phyloP scores from a whole-genome alignment of 2,797 vertebrate genomes.

The Okamejei kenojei region DNA sequence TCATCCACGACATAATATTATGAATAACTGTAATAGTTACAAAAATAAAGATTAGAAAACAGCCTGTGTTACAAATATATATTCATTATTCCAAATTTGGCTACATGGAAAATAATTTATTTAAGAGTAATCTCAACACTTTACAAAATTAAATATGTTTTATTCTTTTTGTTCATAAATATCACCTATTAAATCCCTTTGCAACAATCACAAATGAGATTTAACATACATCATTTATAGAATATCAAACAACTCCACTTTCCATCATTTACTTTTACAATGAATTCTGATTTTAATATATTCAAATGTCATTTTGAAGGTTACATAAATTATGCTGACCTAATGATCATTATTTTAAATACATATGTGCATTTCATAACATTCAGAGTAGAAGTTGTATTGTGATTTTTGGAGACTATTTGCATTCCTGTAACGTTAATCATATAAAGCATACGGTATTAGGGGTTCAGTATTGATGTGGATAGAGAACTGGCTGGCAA shows the following conservation, averaged over 20 bases:
- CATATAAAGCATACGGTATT: no score
- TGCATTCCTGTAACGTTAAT: no score
- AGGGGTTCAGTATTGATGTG: no score
- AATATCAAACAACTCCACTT: not conserved
- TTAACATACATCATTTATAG: not conserved
- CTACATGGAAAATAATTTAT: not conserved
- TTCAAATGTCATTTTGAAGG: not conserved
- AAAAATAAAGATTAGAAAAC: not conserved
- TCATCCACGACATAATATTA: not conserved
- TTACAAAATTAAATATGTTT: not conserved
- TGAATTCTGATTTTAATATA: not conserved
- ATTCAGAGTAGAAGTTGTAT: not conserved
- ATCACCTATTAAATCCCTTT: not conserved
- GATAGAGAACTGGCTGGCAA: no score
- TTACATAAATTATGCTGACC: not conserved
- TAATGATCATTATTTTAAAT: not conserved
- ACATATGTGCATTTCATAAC: no score
- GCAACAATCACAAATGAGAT: not conserved
- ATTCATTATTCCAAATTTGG: not conserved
- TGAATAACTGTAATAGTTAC: not conserved
- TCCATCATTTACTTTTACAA: not conserved
- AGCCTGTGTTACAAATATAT: not conserved
- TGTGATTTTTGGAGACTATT: not conserved
- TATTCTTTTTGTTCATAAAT: conserved; percentile 29
- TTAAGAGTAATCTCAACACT: not conserved